phyloP scores from a whole-genome alignment of 92 coral and sea anemone species.

The Chrysogorgia sp. region DNA sequence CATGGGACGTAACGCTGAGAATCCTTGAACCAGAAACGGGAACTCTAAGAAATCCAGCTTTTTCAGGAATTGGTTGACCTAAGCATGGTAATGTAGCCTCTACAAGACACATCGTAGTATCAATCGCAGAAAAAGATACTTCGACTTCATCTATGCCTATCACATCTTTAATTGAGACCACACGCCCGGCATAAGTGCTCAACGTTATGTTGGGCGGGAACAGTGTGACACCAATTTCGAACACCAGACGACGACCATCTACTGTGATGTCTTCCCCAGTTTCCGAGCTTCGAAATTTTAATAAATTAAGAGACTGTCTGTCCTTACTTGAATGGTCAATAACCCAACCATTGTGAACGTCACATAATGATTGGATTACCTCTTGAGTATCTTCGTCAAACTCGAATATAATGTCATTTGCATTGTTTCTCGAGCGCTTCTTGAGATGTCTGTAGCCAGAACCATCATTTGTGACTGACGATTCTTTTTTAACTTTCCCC shows the following conservation, averaged over 20 bases:
- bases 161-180: conserved; percentile 9
- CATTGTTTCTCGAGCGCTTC: too few relatives aligned
- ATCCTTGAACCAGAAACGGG: conserved; percentile 3
- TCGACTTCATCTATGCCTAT: background rate
- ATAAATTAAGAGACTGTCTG: background rate
- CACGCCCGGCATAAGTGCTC: conserved; percentile 22
- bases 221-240: conserved; percentile 1
- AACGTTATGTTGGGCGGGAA: conserved; percentile 15
- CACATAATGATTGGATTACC: background rate
- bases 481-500: background rate
- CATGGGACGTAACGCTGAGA: conserved; percentile 5
- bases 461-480: too few relatives aligned
- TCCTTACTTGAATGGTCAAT: background rate
- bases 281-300: background rate
- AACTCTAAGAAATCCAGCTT: background rate
- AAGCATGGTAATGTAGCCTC: conserved; percentile 24
- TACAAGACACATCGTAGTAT: conserved; percentile 12
- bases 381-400: background rate
- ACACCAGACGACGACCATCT: conserved; percentile 15
- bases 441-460: too few relatives aligned
- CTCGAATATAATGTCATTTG: background rate
- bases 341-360: background rate
- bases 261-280: background rate
- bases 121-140: background rate
- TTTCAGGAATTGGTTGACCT: conserved; percentile 15